Evolutionary conservation across 2,113 vertebrate genomes (phyloP), one percentile per base, ranked within the genome.

Genomic region (Chiloscyllium plagiosum): DNA sequence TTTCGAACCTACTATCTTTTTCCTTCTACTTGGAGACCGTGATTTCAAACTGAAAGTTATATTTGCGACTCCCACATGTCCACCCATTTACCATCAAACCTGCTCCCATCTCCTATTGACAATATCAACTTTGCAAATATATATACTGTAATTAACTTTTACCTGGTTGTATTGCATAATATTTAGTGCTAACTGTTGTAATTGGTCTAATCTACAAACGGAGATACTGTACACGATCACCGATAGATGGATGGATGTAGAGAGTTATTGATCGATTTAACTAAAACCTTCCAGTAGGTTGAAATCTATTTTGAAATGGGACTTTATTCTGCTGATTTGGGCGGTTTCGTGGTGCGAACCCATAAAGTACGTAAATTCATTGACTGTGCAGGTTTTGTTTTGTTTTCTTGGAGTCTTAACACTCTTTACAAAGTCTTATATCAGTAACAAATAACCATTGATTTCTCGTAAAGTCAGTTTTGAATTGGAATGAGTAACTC

Each of bases 401-500:
- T 42, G 69, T 52, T 95, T 52, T 95, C 94, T 76, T 15, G 42
- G 94, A 52, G 94, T 29, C 94, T 70, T 95, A 52, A 95, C 94
- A 94, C 66, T 72, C 94, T 72, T 50, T 50, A 52, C 94, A 47
- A 72, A 95, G 94, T 95, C 97, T 98, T 98, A 98, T 98, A 98
- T 98, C 98, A 98, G 98, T 98, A 98, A 98, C 98, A 98, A 98
- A 98, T 97, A 98, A 97, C 98, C 98, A 99, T 99, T 98, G 98
- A 99, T 99, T 99, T 99, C 98, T 98, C 98, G 98, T 99, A 98
- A 98, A 99, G 98, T 99, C 98, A 98, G 98, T 99, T 98, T 99
- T 98, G 98, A 98, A 98, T 98, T 98, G 97, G 98, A 98, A 98
- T 98, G 98, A 99, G 98, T 98, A 98, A 99, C 98, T 98, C 98